phyloP scores from a whole-genome alignment of 2,113 vertebrate species.

The Channa maculata region DNA sequence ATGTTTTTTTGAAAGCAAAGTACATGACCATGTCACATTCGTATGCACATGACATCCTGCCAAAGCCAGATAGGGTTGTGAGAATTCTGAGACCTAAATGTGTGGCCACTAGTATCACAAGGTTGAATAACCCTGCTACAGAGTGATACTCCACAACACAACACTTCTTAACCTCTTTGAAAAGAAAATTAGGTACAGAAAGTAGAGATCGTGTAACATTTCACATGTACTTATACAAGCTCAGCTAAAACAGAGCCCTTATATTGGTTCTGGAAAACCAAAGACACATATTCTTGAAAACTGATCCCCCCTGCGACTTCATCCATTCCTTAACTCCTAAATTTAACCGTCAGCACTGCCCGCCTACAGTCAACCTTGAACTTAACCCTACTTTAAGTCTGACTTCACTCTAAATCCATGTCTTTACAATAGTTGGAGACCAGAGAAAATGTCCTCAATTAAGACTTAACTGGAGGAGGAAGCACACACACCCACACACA shows the following conservation, averaged over 20 bases:
- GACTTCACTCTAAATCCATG: no score
- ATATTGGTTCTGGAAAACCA: no score
- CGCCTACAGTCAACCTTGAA: neutral
- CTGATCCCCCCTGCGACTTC: neutral
- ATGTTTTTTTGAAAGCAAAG: no score
- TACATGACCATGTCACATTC: no score
- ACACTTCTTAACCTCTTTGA: neutral
- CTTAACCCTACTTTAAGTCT: neutral
- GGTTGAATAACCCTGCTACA: neutral
- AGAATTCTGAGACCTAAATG: neutral
- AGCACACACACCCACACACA: neutral
- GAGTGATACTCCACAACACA: neutral
- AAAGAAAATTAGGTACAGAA: neutral
- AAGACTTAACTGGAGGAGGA: neutral
- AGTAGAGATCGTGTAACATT: no score
- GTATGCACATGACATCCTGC: no score
- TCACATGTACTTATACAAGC: no score
- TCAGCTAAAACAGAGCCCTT: no score
- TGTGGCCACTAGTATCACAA: neutral
- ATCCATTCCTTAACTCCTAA: neutral
- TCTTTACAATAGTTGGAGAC: no score
- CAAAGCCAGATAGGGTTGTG: no score
- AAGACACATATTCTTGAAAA: no score
- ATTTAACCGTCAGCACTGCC: neutral
- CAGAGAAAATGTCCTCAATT: no score